phyloP scores from a whole-genome alignment of 2,888 invertebrate genomes.

The Mythimna albipuncta region DNA sequence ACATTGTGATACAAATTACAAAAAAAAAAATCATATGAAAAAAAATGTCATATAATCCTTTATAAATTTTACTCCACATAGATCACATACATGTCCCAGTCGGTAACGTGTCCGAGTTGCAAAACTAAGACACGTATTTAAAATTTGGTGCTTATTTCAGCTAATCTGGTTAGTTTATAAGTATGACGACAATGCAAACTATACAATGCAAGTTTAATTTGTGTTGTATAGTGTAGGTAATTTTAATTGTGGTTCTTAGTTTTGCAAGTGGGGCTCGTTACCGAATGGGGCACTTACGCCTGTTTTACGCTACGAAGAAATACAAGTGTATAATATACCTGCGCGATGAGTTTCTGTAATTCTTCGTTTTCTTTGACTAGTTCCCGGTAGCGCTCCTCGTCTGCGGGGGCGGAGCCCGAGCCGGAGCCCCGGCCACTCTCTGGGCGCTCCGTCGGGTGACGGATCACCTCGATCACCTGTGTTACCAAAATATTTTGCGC shows the following conservation, averaged over 20 bases:
- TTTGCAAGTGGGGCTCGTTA: too few species aligned
- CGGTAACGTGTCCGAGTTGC: too few species aligned
- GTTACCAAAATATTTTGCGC: slow-evolving; percentile 25
- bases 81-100: neutral
- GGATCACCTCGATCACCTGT: slow-evolving; percentile 96
- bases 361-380: slow-evolving; percentile 98
- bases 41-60: neutral
- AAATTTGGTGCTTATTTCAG: too few species aligned
- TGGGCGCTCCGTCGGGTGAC: slow-evolving; percentile 96
- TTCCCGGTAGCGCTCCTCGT: slow-evolving; percentile 98
- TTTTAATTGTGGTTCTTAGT: too few species aligned
- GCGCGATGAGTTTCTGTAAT: slow-evolving; percentile 97
- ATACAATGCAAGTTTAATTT: too few species aligned
- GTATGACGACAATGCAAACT: too few species aligned
- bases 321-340: slow-evolving; percentile 90
- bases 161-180: too few species aligned
- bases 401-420: slow-evolving; percentile 96
- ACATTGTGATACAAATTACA: too few species aligned
- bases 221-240: too few species aligned
- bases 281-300: too few species aligned
- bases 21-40: too few species aligned
- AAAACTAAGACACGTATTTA: too few species aligned
- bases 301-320: neutral
- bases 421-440: slow-evolving; percentile 96
- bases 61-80: neutral